Conservation (phyloP, 1,140 invertebrate species). For the roundworm (Caenorhabditis elegans) region DNA sequence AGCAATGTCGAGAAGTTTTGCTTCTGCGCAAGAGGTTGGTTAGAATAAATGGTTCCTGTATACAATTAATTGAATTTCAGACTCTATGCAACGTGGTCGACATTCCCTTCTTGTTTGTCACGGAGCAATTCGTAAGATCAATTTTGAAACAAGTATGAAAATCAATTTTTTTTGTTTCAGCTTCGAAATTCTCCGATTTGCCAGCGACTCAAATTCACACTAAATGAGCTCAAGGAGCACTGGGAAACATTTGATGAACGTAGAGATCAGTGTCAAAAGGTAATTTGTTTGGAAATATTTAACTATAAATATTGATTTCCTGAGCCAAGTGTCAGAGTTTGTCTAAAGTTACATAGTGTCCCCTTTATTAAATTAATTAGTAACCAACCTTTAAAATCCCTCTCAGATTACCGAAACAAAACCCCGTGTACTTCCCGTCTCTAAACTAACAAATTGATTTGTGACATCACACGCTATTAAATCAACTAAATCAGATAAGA, state of each 20-base stretch:
- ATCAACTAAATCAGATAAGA: neutral
- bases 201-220: slow-evolving; percentile 81
- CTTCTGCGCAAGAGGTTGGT: slow-evolving; percentile 66
- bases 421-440: no score
- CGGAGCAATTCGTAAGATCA: slow-evolving; percentile 67
- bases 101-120: slow-evolving; percentile 69
- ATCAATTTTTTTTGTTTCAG: slow-evolving; percentile 56
- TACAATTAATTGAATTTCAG: no score
- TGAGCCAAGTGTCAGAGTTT: no score
- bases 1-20: slow-evolving; percentile 54
- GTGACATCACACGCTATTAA: neutral
- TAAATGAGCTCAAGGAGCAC: slow-evolving; percentile 91
- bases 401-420: neutral
- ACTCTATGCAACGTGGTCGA: slow-evolving; percentile 68
- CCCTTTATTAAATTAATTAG: no score
- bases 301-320: no score
- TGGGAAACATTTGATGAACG: slow-evolving; percentile 89
- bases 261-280: slow-evolving; percentile 84
- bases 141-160: neutral
- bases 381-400: neutral
- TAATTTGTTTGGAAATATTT: slow-evolving; percentile 69
- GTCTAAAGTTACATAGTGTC: no score
- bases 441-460: slow-evolving; percentile 25
- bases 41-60: no score
- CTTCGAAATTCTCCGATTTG: slow-evolving; percentile 71